Conservation (phyloP, 2,888 invertebrate genomes). For the Andrena dorsata region DNA sequence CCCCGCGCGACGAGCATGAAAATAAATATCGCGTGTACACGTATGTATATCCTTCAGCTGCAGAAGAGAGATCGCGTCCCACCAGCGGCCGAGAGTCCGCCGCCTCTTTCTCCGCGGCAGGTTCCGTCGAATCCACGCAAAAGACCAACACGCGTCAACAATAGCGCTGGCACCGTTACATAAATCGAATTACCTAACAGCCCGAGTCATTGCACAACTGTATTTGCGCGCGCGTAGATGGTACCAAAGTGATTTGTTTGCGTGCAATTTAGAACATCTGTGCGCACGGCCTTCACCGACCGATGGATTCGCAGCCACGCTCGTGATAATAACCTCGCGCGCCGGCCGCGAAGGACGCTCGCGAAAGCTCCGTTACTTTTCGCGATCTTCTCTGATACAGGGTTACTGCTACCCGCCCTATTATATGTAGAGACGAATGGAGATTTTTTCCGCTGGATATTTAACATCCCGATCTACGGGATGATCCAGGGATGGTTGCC, state of each 20-base stretch:
- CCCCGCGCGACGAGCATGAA: slow-evolving; percentile 12
- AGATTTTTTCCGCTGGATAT: background rate
- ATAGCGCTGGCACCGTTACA: slow-evolving; percentile 68
- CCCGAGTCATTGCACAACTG: slow-evolving; percentile 71
- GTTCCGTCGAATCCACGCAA: slow-evolving; percentile 16
- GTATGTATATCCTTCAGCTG: slow-evolving; percentile 2
- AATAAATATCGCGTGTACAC: background rate
- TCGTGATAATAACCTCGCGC: slow-evolving; percentile 58
- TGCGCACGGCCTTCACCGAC: slow-evolving; percentile 66
- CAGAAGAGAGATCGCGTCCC: background rate
- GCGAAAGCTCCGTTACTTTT: slow-evolving; percentile 38
- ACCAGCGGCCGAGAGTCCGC: background rate
- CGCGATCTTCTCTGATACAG: slow-evolving; percentile 6
- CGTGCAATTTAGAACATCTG: slow-evolving; percentile 75
- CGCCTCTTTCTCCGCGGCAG: slow-evolving; percentile 1
- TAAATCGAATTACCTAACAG: slow-evolving; percentile 70
- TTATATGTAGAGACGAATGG: background rate
- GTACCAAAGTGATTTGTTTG: slow-evolving; percentile 76
- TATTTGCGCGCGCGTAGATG: slow-evolving; percentile 70
- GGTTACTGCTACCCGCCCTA: too few species aligned
- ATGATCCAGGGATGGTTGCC: background rate
- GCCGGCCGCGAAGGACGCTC: slow-evolving; percentile 42
- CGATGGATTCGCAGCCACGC: slow-evolving; percentile 53
- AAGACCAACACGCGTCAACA: slow-evolving; percentile 58
- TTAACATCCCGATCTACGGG: background rate